Conservation (phyloP, 2,888 invertebrate genomes). For the Lepas anatifera region DNA sequence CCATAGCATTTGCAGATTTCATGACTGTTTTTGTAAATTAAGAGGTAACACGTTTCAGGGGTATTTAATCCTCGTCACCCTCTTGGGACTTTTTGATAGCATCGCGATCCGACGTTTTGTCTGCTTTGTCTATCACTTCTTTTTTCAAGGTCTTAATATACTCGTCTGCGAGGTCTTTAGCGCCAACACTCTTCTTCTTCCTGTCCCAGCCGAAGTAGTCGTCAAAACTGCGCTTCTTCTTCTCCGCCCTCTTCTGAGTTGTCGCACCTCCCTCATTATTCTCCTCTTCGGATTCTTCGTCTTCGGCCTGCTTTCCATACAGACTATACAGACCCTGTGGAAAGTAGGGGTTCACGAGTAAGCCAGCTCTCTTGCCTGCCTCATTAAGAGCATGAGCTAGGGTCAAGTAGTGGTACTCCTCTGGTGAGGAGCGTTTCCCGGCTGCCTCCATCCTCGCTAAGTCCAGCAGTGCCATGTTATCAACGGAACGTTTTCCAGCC, state of each 20-base stretch:
- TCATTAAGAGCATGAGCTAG: too few relatives aligned
- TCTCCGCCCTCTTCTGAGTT: too few relatives aligned
- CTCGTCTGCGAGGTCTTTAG: background rate
- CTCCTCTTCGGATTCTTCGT: background rate
- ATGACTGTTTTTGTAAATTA: too few relatives aligned
- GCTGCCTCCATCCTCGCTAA: background rate
- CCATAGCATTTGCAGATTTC: too few relatives aligned
- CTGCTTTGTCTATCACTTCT: background rate
- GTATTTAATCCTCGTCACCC: too few relatives aligned
- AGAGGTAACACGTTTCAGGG: too few relatives aligned
- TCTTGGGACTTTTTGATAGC: too few relatives aligned
- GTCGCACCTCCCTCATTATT: too few relatives aligned
- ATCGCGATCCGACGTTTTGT: background rate
- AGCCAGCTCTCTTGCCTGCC: background rate
- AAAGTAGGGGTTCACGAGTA: background rate
- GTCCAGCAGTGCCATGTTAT: background rate
- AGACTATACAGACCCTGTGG: background rate
- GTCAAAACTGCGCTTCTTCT: background rate
- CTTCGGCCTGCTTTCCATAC: background rate
- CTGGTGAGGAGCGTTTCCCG: background rate
- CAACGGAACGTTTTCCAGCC: background rate
- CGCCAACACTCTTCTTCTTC: background rate
- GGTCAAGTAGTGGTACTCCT: too few relatives aligned
- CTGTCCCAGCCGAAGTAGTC: constrained; percentile 6
- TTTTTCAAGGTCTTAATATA: background rate